Conservation (phyloP, 2,797 vertebrate species). For the Fistularia tabacaria region DNA sequence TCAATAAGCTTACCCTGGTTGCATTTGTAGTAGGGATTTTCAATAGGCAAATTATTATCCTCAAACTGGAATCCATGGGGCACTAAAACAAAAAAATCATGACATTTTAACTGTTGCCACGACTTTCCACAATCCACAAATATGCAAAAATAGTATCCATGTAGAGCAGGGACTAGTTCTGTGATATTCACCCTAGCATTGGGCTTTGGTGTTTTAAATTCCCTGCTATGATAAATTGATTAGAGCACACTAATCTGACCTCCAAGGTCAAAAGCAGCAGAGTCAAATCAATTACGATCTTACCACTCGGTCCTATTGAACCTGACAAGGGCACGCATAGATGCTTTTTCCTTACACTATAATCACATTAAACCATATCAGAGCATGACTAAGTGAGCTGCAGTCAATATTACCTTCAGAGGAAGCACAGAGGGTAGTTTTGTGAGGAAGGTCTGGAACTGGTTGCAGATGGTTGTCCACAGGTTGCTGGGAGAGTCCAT, state of each 20-base stretch:
- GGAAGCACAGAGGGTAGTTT: slow-evolving; percentile 95
- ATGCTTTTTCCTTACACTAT: slow-evolving; percentile 50
- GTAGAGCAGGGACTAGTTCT: background rate
- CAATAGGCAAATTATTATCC: slow-evolving; percentile 96
- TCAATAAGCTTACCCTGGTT: slow-evolving; percentile 48
- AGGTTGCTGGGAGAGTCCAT: slow-evolving; percentile 99
- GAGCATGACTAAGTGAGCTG: slow-evolving; percentile 53
- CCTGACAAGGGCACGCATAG: slow-evolving; percentile 42
- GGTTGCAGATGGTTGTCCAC: slow-evolving; percentile 97
- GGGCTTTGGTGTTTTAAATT: slow-evolving; percentile 13
- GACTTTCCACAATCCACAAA: slow-evolving; percentile 5
- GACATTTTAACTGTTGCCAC: background rate
- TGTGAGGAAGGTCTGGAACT: slow-evolving; percentile 97
- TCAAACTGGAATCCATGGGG: slow-evolving; percentile 94
- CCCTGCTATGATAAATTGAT: slow-evolving; percentile 23
- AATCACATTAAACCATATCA: slow-evolving; percentile 66
- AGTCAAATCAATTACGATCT: slow-evolving; percentile 59
- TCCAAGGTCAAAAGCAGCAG: slow-evolving; percentile 54
- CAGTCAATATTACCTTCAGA: slow-evolving; percentile 84
- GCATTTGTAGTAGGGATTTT: slow-evolving; percentile 96
- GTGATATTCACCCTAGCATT: slow-evolving; percentile 7
- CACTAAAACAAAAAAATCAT: slow-evolving; percentile 73
- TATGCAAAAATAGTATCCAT: background rate
- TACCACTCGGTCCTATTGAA: slow-evolving; percentile 41
- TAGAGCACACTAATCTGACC: slow-evolving; percentile 39